Conservation (phyloP, 2,888 invertebrate species). For the Diabrotica balteata region DNA sequence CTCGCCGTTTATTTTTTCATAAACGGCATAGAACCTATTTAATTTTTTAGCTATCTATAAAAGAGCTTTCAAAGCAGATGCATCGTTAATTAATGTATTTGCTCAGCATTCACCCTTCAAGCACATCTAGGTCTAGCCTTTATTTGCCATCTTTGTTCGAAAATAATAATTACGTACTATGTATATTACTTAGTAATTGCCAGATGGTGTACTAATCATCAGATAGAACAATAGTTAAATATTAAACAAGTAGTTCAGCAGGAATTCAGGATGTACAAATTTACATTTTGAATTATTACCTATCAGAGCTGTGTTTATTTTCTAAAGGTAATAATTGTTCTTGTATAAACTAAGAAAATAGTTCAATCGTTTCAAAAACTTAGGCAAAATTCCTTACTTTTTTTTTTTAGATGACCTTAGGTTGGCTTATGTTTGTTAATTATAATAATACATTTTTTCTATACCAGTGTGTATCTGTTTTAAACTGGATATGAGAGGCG, state of each 20-base stretch:
- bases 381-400: no score
- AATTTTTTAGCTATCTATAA: conserved; percentile 12
- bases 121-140: no score
- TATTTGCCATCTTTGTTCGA: not conserved
- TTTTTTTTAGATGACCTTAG: no score
- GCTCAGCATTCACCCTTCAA: no score
- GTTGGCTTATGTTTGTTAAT: no score
- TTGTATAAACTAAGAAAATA: no score
- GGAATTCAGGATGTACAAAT: not conserved
- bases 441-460: no score
- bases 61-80: conserved; percentile 10
- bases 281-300: conserved; percentile 1
- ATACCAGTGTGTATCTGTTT: no score
- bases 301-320: not conserved
- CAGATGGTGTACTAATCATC: not conserved
- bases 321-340: no score
- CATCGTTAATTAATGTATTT: conserved; percentile 10
- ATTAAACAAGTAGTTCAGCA: not conserved
- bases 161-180: not conserved
- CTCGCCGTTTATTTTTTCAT: not conserved
- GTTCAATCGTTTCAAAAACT: no score
- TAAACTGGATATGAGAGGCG: no score
- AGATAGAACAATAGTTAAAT: not conserved
- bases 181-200: not conserved
- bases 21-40: not conserved